phyloP scores from a whole-genome alignment of 1,140 invertebrate species.

The Solenopsis fugax region DNA sequence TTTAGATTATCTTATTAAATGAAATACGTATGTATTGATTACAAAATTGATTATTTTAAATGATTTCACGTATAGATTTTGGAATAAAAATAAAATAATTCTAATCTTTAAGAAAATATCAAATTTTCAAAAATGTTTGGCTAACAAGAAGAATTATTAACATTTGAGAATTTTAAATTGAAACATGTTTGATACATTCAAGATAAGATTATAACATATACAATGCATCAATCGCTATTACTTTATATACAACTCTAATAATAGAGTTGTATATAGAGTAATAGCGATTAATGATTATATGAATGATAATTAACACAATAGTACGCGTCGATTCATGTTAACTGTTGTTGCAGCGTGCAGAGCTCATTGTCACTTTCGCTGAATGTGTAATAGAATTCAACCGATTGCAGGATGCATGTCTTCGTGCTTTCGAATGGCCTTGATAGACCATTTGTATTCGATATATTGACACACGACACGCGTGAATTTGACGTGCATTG shows the following conservation, averaged over 20 bases:
- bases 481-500: conserved; percentile 30
- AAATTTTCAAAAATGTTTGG: background rate
- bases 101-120: background rate
- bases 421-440: conserved; percentile 66
- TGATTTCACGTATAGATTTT: background rate
- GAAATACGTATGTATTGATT: background rate
- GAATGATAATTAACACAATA: conserved; percentile 29
- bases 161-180: background rate
- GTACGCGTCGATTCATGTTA: background rate
- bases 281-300: background rate
- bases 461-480: conserved; percentile 63
- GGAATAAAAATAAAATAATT: background rate
- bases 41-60: background rate
- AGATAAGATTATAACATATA: background rate
- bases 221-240: too few relatives aligned
- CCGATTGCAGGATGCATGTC: conserved; percentile 2
- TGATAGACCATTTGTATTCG: conserved; percentile 56
- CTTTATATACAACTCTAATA: too few relatives aligned
- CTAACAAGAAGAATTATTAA: background rate
- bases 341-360: background rate
- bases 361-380: background rate
- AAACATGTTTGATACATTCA: background rate
- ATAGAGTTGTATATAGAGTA: background rate
- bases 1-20: conserved; percentile 13
- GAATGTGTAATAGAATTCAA: conserved; percentile 45